Evolutionary conservation across 1,140 invertebrate genomes (phyloP).

Genomic region (Lanistes nyassanus): DNA sequence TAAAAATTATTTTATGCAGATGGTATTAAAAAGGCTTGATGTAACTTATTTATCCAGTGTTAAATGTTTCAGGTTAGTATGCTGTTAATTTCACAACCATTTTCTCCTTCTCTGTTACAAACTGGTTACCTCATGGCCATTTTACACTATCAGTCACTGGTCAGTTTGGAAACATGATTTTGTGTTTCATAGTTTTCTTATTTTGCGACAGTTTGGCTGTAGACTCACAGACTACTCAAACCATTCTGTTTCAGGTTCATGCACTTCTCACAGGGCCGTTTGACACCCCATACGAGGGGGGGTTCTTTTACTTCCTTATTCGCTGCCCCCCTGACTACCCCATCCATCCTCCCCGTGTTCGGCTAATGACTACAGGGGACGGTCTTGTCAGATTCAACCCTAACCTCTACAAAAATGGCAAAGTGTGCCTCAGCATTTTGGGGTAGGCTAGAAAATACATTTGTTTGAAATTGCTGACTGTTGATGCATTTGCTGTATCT

Average conservation of each 20-base stretch:
- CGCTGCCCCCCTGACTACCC: constrained; percentile 72
- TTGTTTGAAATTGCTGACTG: constrained; percentile 6
- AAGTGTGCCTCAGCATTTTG: constrained; percentile 75
- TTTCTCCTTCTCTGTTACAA: too few species aligned
- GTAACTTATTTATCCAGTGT: background rate
- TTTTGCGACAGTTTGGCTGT: background rate
- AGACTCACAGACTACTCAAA: background rate
- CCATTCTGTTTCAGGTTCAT: constrained; percentile 65
- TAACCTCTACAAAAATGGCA: constrained; percentile 75
- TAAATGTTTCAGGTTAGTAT: background rate
- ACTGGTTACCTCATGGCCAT: too few species aligned
- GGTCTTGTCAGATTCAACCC: constrained; percentile 75
- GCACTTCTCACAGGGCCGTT: constrained; percentile 75
- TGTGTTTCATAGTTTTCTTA: background rate
- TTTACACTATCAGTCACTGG: too few species aligned
- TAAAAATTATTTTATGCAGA: too few species aligned
- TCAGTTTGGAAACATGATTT: background rate
- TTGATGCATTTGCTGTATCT: background rate
- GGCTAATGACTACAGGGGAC: constrained; percentile 74
- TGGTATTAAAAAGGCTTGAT: constrained; percentile 9
- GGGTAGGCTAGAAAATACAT: constrained; percentile 66
- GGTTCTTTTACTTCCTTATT: constrained; percentile 74
- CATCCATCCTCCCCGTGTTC: constrained; percentile 70
- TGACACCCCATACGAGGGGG: constrained; percentile 77
- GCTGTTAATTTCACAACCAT: background rate